phyloP scores from a whole-genome alignment of 2,113 vertebrate species.

The Salvelinus namaycush region DNA sequence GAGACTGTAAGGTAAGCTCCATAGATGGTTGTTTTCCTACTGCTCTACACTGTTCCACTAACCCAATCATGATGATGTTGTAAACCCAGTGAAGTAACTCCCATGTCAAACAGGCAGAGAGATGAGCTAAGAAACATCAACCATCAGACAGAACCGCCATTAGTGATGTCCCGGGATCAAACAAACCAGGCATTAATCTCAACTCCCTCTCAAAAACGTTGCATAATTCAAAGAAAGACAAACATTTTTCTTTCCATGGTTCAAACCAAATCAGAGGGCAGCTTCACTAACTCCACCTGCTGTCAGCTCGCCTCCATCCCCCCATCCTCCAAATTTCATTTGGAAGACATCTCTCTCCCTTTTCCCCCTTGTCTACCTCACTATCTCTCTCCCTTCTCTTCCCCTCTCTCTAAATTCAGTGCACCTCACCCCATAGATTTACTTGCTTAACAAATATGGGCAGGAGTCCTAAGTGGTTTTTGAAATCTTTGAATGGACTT shows the following conservation, averaged over 20 bases:
- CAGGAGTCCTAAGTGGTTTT: conserved; percentile 77
- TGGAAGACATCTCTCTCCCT: conserved; percentile 66
- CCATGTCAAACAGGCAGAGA: conserved; percentile 37
- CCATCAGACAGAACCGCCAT: background rate
- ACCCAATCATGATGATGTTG: conserved; percentile 29
- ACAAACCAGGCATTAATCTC: conserved; percentile 72
- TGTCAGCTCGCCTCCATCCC: conserved; percentile 52
- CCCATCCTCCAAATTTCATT: conserved; percentile 72
- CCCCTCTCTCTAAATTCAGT: conserved; percentile 67
- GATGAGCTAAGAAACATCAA: background rate
- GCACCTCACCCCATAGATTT: conserved; percentile 64
- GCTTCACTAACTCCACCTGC: conserved; percentile 51
- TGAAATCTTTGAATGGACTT: conserved; percentile 79
- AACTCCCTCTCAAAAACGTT: conserved; percentile 54
- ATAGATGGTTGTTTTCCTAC: background rate
- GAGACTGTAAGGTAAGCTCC: too few relatives aligned
- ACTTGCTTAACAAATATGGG: conserved; percentile 80
- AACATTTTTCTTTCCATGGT: conserved; percentile 68
- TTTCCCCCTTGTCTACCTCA: conserved; percentile 17
- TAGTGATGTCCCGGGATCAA: conserved; percentile 57
- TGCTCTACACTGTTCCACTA: conserved; percentile 19
- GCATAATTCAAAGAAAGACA: conserved; percentile 74
- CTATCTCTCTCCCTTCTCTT: conserved; percentile 39
- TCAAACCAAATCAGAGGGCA: conserved; percentile 72
- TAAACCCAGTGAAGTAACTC: conserved; percentile 45